Conservation (phyloP, 2,113 vertebrate species). For the Melanocharis versteri region DNA sequence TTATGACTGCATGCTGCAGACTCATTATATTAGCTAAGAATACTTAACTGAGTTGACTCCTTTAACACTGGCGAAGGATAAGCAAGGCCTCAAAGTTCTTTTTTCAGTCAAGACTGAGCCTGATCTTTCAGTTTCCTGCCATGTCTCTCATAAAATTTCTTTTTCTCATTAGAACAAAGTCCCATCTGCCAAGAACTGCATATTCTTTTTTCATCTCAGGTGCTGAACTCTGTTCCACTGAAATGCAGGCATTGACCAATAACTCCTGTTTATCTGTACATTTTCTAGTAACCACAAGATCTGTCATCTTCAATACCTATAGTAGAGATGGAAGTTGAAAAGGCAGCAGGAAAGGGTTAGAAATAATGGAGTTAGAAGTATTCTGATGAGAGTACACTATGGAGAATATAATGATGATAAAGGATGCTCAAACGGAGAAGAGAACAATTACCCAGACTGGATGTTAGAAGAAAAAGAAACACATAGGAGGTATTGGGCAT, state of each 20-base stretch:
- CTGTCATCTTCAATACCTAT: background rate
- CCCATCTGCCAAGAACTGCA: background rate
- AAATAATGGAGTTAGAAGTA: background rate
- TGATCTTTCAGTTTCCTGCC: background rate
- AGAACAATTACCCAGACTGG: background rate
- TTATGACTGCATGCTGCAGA: background rate
- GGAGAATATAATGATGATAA: background rate
- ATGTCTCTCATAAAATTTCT: background rate
- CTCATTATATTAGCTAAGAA: background rate
- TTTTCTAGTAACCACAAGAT: background rate
- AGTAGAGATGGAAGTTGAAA: background rate
- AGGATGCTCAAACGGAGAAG: background rate
- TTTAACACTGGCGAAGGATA: background rate
- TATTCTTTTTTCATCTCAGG: background rate
- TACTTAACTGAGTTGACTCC: background rate
- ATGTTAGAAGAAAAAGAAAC: background rate
- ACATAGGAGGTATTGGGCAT: background rate
- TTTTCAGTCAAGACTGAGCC: background rate
- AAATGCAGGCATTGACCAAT: background rate
- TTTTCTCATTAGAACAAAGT: background rate
- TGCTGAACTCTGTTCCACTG: background rate
- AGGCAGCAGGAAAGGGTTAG: background rate
- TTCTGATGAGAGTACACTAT: background rate
- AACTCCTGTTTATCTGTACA: background rate
- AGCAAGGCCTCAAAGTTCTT: background rate